Conservation (phyloP, 2,797 vertebrate genomes). For the Pantherophis vulpinus region DNA sequence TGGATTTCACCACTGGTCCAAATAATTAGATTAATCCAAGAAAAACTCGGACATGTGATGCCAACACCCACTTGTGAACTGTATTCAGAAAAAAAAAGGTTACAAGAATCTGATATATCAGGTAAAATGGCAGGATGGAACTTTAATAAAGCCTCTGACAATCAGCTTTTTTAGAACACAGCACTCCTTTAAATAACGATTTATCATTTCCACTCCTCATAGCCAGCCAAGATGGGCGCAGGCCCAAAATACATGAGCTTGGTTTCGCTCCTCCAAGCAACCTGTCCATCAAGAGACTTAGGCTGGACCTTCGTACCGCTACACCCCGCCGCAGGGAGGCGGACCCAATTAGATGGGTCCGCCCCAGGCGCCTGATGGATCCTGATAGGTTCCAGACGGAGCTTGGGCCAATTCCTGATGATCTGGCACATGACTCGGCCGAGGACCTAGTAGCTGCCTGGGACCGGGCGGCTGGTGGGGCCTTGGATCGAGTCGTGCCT, state of each 20-base stretch:
- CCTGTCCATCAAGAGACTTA: not conserved
- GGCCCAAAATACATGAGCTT: not conserved
- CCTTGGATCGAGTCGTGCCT: too few species aligned
- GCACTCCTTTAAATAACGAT: not conserved
- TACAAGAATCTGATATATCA: not conserved
- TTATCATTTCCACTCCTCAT: not conserved
- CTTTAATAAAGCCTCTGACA: not conserved
- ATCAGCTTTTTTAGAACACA: not conserved
- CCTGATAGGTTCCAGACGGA: too few species aligned
- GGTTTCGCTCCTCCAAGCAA: not conserved
- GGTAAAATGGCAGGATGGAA: not conserved
- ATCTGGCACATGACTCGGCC: too few species aligned
- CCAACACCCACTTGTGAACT: not conserved
- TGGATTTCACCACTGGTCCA: not conserved
- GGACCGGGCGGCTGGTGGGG: too few species aligned
- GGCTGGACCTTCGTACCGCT: too few species aligned
- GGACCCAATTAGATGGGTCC: too few species aligned
- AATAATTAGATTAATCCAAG: not conserved
- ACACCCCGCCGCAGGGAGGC: too few species aligned
- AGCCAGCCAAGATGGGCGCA: not conserved
- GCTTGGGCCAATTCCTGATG: too few species aligned
- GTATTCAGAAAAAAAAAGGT: not conserved
- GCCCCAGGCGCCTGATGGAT: too few species aligned
- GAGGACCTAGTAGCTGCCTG: too few species aligned
- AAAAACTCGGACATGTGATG: not conserved